Evolutionary conservation across 2,797 vertebrate species (phyloP).

Genomic region (Myotis planiceps): DNA sequence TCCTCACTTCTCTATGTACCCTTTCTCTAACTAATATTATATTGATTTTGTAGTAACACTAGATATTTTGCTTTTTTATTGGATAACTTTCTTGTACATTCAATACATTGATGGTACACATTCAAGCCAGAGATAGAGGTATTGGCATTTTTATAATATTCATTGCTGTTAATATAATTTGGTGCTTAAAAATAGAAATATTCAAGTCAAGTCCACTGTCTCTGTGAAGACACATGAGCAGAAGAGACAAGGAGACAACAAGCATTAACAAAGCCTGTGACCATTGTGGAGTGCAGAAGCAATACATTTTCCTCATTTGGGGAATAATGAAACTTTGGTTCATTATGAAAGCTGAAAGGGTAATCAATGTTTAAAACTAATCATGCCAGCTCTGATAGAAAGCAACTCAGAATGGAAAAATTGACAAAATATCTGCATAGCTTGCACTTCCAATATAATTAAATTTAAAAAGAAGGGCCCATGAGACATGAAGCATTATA

Average conservation of each 20-base stretch:
- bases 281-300: background rate
- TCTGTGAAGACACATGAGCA: background rate
- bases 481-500: constrained; percentile 61
- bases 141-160: background rate
- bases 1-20: background rate
- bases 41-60: background rate
- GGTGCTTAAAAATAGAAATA: background rate
- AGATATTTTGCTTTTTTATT: background rate
- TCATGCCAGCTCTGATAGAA: constrained; percentile 71
- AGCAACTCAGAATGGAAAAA: constrained; percentile 66
- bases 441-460: constrained; percentile 71
- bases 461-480: constrained; percentile 71
- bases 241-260: background rate
- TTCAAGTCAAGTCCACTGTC: background rate
- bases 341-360: constrained; percentile 45
- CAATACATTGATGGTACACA: background rate
- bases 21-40: background rate
- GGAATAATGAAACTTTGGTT: background rate
- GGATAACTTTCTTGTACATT: background rate
- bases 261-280: background rate
- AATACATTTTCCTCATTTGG: background rate
- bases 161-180: background rate
- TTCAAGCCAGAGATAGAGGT: background rate
- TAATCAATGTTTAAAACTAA: constrained; percentile 67
- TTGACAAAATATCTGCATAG: constrained; percentile 78